Percentiles rank a stretch among this genome's conserved stretches.
Evolutionary conservation across 1,140 invertebrate species (phyloP).

Genomic region (Diachasmimorpha longicaudata): DNA sequence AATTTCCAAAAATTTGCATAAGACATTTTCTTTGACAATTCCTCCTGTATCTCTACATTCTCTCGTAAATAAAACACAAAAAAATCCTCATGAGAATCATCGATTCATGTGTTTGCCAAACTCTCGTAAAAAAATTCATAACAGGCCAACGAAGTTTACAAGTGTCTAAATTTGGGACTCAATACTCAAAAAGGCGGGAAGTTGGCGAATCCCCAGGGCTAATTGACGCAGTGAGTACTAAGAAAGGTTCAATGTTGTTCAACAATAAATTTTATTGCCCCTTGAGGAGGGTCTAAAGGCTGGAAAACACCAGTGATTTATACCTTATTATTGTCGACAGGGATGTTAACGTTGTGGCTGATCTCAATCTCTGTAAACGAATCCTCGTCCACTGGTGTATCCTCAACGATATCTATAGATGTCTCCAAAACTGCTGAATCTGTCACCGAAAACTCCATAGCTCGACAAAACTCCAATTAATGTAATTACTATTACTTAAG

Average conservation of each 20-base stretch:
- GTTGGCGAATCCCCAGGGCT: too few relatives aligned
- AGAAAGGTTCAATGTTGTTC: background rate
- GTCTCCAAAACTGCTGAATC: background rate
- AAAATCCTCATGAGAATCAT: too few relatives aligned
- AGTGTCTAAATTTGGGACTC: background rate
- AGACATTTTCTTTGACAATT: too few relatives aligned
- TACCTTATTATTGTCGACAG: conserved; percentile 6
- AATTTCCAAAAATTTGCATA: too few relatives aligned
- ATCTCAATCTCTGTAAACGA: background rate
- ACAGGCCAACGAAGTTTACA: background rate
- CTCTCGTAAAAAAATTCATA: too few relatives aligned
- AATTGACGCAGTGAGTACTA: background rate
- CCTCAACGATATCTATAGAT: background rate
- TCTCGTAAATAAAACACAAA: too few relatives aligned
- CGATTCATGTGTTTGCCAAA: too few relatives aligned
- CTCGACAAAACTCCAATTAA: background rate
- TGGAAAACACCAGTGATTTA: background rate
- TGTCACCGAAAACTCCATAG: background rate
- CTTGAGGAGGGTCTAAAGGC: background rate
- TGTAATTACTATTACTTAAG: background rate
- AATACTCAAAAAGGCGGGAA: background rate
- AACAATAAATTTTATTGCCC: background rate
- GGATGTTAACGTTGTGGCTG: background rate
- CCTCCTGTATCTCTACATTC: too few relatives aligned
- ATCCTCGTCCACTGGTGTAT: background rate